Evolutionary conservation across 2,888 invertebrate species (phyloP).

Genomic region (Beris chalybata): DNA sequence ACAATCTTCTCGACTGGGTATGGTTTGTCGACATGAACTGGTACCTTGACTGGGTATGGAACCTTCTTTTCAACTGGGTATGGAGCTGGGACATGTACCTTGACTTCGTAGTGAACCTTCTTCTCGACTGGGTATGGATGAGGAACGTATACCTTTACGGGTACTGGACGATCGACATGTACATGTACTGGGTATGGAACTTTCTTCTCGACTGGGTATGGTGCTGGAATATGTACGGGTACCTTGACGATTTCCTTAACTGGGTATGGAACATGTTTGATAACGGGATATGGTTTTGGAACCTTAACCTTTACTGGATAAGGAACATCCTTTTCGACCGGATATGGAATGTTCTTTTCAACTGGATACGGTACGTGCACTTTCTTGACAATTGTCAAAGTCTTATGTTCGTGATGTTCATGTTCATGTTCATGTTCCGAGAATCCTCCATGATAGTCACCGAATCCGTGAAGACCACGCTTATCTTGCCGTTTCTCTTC

Average conservation of each 20-base stretch:
- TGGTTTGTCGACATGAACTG: constrained; percentile 74
- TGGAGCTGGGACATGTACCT: constrained; percentile 74
- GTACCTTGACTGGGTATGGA: constrained; percentile 69
- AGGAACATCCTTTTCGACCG: constrained; percentile 67
- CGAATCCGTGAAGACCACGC: constrained; percentile 67
- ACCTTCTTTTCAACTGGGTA: constrained; percentile 71
- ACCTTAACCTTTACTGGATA: constrained; percentile 66
- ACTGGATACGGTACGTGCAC: constrained; percentile 72
- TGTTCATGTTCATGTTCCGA: constrained; percentile 49
- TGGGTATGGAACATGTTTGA: constrained; percentile 69
- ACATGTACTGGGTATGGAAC: constrained; percentile 75
- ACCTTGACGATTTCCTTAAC: constrained; percentile 80
- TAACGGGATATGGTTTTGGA: constrained; percentile 72
- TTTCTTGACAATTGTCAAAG: constrained; percentile 73
- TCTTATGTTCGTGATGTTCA: constrained; percentile 63
- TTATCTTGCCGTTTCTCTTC: constrained; percentile 74
- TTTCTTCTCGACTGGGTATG: constrained; percentile 77
- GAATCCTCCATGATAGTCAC: constrained; percentile 52
- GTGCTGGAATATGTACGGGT: constrained; percentile 74
- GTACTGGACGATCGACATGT: constrained; percentile 76
- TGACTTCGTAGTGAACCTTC: constrained; percentile 70
- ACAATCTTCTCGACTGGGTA: constrained; percentile 73
- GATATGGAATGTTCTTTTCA: constrained; percentile 66
- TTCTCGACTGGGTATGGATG: constrained; percentile 70
- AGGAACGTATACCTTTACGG: constrained; percentile 68